A percentile compares a stretch with the other conserved stretches of the same genome.
phyloP scores from a whole-genome alignment of 2,888 invertebrate species.

The Chirona hameri region DNA sequence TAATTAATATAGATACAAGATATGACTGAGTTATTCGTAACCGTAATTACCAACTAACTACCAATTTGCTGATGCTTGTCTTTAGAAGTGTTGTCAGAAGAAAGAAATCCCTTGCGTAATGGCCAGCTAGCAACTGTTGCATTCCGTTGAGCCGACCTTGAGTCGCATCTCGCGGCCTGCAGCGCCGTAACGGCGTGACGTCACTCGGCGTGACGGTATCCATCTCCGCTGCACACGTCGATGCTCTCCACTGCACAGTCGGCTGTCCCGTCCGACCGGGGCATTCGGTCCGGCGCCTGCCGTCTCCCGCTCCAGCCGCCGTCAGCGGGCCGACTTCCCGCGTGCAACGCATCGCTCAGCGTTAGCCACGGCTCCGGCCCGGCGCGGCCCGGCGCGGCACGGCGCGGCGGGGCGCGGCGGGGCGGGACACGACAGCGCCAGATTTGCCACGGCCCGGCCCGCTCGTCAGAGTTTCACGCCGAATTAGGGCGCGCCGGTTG shows the following conservation, averaged over 20 bases:
- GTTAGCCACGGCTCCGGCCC: background rate
- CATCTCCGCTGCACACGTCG: no score
- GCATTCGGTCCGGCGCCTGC: background rate
- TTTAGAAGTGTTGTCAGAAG: no score
- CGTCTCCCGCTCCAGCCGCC: background rate
- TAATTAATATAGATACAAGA: no score
- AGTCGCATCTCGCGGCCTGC: background rate
- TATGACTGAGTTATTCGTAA: no score
- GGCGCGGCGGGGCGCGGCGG: background rate
- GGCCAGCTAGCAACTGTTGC: no score
- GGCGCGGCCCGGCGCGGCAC: background rate
- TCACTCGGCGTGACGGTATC: background rate
- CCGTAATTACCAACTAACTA: no score
- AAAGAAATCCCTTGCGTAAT: no score
- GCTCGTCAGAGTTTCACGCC: conserved; percentile 5
- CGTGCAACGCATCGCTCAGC: background rate
- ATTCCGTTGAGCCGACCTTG: background rate
- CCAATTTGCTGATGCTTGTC: no score
- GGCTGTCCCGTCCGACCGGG: no score
- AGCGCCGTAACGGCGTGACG: no score
- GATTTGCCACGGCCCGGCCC: background rate
- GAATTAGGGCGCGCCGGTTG: background rate
- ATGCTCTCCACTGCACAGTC: no score
- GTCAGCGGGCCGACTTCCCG: background rate
- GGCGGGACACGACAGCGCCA: background rate